Percentiles rank a stretch among this genome's conserved stretches.
Evolutionary conservation across 2,888 invertebrate species (phyloP).

Genomic region (Macrosoma leucophasiata): DNA sequence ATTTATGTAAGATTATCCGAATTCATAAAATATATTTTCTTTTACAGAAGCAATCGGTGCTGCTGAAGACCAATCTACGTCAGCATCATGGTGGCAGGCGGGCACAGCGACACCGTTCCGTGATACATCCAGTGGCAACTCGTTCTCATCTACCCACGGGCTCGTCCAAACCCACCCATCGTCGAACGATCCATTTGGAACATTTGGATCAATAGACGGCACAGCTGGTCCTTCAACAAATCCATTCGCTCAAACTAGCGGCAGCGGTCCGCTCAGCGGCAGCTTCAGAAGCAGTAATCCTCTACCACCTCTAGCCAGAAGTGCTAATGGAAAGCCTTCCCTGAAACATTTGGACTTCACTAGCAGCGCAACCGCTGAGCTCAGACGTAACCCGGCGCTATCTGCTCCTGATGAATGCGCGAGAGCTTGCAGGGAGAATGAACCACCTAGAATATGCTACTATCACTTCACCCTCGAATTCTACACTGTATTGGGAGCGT

Average conservation of each 20-base stretch:
- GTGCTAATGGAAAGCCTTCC: conserved; percentile 64
- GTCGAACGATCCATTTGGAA: conserved; percentile 61
- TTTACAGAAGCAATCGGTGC: conserved; percentile 67
- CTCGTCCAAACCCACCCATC: conserved; percentile 87
- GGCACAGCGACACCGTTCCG: conserved; percentile 74
- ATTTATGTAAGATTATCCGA: conserved; percentile 1
- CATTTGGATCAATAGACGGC: conserved; percentile 71
- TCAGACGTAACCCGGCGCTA: conserved; percentile 85
- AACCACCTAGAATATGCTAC: conserved; percentile 91
- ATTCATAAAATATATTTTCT: conserved; percentile 14
- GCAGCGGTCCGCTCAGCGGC: conserved; percentile 74
- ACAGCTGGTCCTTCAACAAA: conserved; percentile 56
- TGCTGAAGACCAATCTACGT: conserved; percentile 83
- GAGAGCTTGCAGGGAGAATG: conserved; percentile 89
- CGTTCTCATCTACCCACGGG: conserved; percentile 85
- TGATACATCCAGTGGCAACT: conserved; percentile 72
- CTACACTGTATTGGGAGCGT: conserved; percentile 93
- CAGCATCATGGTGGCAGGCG: conserved; percentile 86
- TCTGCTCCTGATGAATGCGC: conserved; percentile 93
- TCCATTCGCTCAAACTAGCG: conserved; percentile 55
- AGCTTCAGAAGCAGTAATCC: conserved; percentile 68
- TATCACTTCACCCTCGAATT: conserved; percentile 93
- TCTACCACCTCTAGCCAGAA: conserved; percentile 55
- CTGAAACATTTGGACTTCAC: conserved; percentile 85
- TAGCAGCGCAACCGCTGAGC: conserved; percentile 85